A percentile compares a stretch with the other conserved stretches of the same genome.
phyloP scores from a whole-genome alignment of 2,797 vertebrate species.

The Microctenopoma lineatum region DNA sequence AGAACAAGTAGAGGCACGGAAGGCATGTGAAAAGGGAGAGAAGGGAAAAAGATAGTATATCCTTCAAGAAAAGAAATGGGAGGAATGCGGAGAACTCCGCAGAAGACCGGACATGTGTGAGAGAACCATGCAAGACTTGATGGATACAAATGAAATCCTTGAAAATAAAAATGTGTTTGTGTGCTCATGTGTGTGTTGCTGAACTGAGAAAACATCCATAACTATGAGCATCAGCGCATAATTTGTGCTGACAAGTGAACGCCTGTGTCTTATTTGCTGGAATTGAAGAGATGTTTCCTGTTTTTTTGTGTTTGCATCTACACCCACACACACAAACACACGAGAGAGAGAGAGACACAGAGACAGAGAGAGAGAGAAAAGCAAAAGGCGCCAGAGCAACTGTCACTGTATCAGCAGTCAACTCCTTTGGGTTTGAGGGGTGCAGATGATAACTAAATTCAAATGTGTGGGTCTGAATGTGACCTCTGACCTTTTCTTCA shows the following conservation, averaged over 20 bases:
- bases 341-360: conserved; percentile 9
- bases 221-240: conserved; percentile 35
- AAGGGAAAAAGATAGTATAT: conserved; percentile 68
- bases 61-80: conserved; percentile 58
- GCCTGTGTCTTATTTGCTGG: conserved; percentile 41
- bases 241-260: conserved; percentile 54
- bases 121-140: conserved; percentile 13
- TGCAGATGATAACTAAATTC: conserved; percentile 18
- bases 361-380: conserved; percentile 12
- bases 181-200: conserved; percentile 1
- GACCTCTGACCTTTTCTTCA: conserved; percentile 27
- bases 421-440: conserved; percentile 18
- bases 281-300: conserved; percentile 68
- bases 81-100: conserved; percentile 70
- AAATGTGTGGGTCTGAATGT: conserved; percentile 13
- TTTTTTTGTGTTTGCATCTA: conserved; percentile 49
- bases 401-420: conserved; percentile 9
- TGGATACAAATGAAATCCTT: neutral
- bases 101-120: conserved; percentile 26
- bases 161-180: neutral
- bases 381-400: conserved; percentile 1
- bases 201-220: conserved; percentile 38
- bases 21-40: conserved; percentile 69
- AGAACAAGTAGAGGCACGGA: conserved; percentile 75
- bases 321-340: conserved; percentile 2